A percentile compares a stretch with the other conserved stretches of the same genome.
Evolutionary conservation across 2,113 vertebrate species (phyloP).

Genomic region (Cephalopterus ornatus): DNA sequence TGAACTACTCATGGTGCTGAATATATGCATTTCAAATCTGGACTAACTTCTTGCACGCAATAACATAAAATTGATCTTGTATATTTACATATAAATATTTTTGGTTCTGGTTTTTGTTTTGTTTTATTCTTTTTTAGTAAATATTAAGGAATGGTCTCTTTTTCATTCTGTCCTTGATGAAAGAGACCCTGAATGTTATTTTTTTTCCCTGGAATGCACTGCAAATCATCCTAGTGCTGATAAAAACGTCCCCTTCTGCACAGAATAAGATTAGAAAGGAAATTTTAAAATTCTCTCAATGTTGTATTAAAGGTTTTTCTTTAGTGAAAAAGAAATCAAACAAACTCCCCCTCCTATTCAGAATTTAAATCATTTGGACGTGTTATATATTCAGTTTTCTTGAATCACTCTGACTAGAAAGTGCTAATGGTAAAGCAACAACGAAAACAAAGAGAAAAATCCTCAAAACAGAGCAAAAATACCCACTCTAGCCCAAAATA

Average conservation of each 20-base stretch:
- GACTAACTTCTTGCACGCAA: not conserved
- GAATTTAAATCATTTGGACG: not conserved
- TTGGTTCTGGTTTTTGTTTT: rapidly evolving
- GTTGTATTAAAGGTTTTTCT: not conserved
- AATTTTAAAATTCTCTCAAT: not conserved
- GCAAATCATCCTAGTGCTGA: not conserved
- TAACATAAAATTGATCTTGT: not conserved
- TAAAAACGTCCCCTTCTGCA: not conserved
- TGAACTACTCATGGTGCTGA: not conserved
- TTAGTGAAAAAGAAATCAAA: not conserved
- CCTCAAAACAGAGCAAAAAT: not conserved
- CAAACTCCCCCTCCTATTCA: not conserved
- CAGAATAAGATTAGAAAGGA: not conserved
- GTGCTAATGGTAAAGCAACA: not conserved
- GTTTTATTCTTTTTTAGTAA: not conserved
- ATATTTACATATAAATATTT: not conserved
- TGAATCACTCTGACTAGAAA: not conserved
- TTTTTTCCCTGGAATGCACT: not conserved
- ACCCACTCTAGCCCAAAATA: rapidly evolving
- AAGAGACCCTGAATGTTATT: not conserved
- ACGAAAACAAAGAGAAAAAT: not conserved
- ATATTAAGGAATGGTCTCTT: not conserved
- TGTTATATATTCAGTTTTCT: not conserved
- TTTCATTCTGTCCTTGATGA: not conserved
- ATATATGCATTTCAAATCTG: not conserved